phyloP scores from a whole-genome alignment of 2,888 invertebrate genomes.

The Scaptomyza polygonia region DNA sequence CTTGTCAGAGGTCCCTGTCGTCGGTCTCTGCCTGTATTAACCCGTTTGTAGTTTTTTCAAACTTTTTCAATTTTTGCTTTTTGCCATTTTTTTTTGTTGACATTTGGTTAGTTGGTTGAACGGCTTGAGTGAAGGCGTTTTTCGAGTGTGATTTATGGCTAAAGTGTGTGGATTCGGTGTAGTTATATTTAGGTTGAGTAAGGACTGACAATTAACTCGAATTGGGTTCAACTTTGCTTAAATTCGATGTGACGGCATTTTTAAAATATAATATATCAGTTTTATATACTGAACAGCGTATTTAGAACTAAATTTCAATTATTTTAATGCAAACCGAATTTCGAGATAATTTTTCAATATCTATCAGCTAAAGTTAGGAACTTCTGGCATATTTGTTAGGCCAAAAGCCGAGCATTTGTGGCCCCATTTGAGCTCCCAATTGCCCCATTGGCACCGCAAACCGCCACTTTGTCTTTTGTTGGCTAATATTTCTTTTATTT shows the following conservation, averaged over 20 bases:
- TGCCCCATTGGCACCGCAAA: constrained; percentile 53
- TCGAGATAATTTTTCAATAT: constrained; percentile 33
- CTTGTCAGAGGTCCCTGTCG: constrained; percentile 65
- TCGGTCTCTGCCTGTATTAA: constrained; percentile 64
- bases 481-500: constrained; percentile 78
- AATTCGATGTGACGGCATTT: too few species aligned
- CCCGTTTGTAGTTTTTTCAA: constrained; percentile 58
- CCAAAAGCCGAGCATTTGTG: constrained; percentile 17
- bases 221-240: neutral
- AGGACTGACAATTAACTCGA: constrained; percentile 47
- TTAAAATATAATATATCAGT: neutral
- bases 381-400: constrained; percentile 19
- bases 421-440: constrained; percentile 52
- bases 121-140: constrained; percentile 35
- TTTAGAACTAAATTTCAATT: constrained; percentile 5
- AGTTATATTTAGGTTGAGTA: constrained; percentile 44
- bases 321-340: constrained; percentile 13
- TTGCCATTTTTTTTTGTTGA: constrained; percentile 58
- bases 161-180: constrained; percentile 23
- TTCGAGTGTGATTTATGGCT: constrained; percentile 58
- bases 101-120: constrained; percentile 60
- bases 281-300: too few species aligned
- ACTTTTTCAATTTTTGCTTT: constrained; percentile 12
- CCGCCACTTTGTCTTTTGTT: constrained; percentile 73
- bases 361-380: neutral